phyloP scores from a whole-genome alignment of 2,888 invertebrate genomes.

The Clitarchus hookeri region DNA sequence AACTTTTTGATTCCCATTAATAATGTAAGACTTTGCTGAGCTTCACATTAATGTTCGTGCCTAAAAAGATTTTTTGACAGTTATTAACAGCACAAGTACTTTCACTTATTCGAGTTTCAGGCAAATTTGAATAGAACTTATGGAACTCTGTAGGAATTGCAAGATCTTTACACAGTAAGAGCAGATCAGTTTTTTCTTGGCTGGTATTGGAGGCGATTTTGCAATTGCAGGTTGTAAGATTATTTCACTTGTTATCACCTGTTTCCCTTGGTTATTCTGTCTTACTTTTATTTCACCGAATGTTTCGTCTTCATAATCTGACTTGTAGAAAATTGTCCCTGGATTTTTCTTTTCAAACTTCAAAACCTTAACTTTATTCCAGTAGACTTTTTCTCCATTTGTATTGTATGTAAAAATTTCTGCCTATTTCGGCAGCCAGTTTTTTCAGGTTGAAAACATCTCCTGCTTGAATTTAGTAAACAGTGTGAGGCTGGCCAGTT shows the following conservation, averaged over 20 bases:
- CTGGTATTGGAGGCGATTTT: no score
- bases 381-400: constrained; percentile 17
- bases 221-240: no score
- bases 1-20: no score
- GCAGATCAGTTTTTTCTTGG: constrained; percentile 15
- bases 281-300: background rate
- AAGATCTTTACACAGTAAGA: constrained; percentile 15
- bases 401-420: background rate
- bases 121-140: constrained; percentile 12
- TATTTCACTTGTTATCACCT: no score
- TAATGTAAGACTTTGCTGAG: no score
- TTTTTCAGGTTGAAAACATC: background rate
- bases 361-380: constrained; percentile 22
- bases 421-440: background rate
- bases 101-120: no score
- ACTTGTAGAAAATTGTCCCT: constrained; percentile 19
- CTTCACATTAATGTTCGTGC: no score
- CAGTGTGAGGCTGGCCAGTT: background rate
- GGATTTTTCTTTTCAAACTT: constrained; percentile 6
- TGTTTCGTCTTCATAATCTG: background rate
- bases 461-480: background rate
- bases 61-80: no score
- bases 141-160: constrained; percentile 10
- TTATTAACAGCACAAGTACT: no score
- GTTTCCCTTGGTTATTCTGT: no score